These are phyloP conservation scores for Amyelois transitella DNA, from an alignment of 1,140 invertebrate species.

Conservation along the genomic window DNA sequence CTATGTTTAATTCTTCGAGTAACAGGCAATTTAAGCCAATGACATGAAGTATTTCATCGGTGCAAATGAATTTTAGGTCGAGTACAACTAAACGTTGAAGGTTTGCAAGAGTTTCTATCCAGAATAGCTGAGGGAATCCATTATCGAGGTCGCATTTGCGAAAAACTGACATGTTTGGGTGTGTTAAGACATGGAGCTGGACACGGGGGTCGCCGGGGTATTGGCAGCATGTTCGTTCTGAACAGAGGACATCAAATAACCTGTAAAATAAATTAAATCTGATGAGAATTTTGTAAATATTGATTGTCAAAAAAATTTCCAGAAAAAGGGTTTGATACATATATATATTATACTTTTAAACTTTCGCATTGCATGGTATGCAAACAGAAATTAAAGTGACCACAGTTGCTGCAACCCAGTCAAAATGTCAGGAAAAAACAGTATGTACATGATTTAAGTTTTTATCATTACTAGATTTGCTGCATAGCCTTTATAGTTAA, in stretches of 20 bases:
- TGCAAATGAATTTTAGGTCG: conserved; percentile 72
- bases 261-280: conserved; percentile 41
- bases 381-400: too few relatives aligned
- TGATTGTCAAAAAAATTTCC: too few relatives aligned
- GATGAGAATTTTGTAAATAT: conserved; percentile 5
- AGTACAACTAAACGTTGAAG: conserved; percentile 61
- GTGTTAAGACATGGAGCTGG: conserved; percentile 57
- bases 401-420: too few relatives aligned
- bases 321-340: not conserved
- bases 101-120: conserved; percentile 54
- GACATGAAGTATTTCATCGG: conserved; percentile 74
- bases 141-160: conserved; percentile 64
- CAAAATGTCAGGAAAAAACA: not conserved
- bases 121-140: conserved; percentile 59
- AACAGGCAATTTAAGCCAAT: conserved; percentile 60
- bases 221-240: conserved; percentile 51
- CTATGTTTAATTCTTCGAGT: conserved; percentile 72
- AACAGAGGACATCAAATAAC: conserved; percentile 70
- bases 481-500: too few relatives aligned
- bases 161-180: conserved; percentile 64
- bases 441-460: too few relatives aligned
- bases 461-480: too few relatives aligned
- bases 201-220: conserved; percentile 60
- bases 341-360: not conserved
- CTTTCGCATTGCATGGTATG: too few relatives aligned